These are phyloP conservation scores for Virgularia gustaviana DNA, from an alignment of 92 coral and sea anemone genomes.

Conservation along the genomic window DNA sequence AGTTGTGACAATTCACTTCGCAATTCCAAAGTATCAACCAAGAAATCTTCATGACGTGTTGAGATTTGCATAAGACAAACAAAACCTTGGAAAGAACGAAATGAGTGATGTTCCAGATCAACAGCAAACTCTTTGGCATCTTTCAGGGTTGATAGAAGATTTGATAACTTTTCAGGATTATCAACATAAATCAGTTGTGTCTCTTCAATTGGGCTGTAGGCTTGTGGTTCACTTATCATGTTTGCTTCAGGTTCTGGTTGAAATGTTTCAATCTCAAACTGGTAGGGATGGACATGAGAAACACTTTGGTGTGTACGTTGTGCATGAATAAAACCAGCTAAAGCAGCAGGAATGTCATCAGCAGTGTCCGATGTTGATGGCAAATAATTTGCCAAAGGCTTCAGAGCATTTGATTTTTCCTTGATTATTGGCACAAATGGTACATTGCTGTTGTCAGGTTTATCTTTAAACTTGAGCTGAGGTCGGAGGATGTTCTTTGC, in stretches of 20 bases:
- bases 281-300: slow-evolving; percentile 86
- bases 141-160: slow-evolving; percentile 53
- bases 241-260: slow-evolving; percentile 61
- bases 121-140: slow-evolving; percentile 82
- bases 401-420: slow-evolving; percentile 79
- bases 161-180: slow-evolving; percentile 65
- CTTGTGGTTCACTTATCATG: slow-evolving; percentile 53
- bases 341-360: slow-evolving; percentile 72
- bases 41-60: slow-evolving; percentile 73
- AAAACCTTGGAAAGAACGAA: slow-evolving; percentile 88
- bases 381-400: slow-evolving; percentile 51
- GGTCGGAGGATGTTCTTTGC: slow-evolving; percentile 93
- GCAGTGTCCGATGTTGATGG: slow-evolving; percentile 25
- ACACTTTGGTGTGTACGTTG: slow-evolving; percentile 70
- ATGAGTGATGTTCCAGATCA: slow-evolving; percentile 93
- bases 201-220: slow-evolving; percentile 69
- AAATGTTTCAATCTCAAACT: slow-evolving; percentile 73
- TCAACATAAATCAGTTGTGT: slow-evolving; percentile 66
- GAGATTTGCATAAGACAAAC: slow-evolving; percentile 97
- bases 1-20: slow-evolving; percentile 67
- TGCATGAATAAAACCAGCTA: slow-evolving; percentile 87
- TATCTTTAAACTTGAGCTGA: slow-evolving; percentile 82
- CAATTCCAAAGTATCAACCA: slow-evolving; percentile 80
- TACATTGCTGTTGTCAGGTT: slow-evolving; percentile 77
- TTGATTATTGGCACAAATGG: slow-evolving; percentile 86